Evolutionary conservation across 53 echinoderm and acorn worm genomes (phyloP).

Genomic region (Echinarachnius parma): DNA sequence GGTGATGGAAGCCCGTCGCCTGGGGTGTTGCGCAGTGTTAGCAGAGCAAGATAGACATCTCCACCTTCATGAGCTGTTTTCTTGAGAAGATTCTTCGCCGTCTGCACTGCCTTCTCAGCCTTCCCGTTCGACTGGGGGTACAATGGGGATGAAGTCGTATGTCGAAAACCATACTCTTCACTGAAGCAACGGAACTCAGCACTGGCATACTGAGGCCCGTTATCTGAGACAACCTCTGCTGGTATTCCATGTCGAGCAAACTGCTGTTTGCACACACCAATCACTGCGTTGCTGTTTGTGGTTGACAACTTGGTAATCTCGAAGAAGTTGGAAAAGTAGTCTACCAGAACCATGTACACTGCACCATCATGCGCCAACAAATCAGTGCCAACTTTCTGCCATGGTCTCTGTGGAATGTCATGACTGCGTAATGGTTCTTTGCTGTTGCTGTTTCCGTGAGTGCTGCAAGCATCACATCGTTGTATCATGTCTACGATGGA

Average conservation of each 20-base stretch:
- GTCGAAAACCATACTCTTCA: slow-evolving; percentile 39
- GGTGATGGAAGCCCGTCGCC: slow-evolving; percentile 12
- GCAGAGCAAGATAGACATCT: slow-evolving; percentile 40
- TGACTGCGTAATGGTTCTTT: slow-evolving; percentile 35
- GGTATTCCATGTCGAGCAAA: slow-evolving; percentile 61
- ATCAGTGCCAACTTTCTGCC: slow-evolving; percentile 50
- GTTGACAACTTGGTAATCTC: slow-evolving; percentile 46
- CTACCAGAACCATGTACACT: slow-evolving; percentile 42
- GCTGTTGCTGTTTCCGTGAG: slow-evolving; percentile 2
- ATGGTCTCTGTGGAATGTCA: slow-evolving; percentile 40
- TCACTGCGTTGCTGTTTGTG: slow-evolving; percentile 22
- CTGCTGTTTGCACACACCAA: slow-evolving; percentile 45
- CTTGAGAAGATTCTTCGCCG: slow-evolving; percentile 40
- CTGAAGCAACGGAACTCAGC: slow-evolving; percentile 41
- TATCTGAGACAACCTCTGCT: slow-evolving; percentile 37
- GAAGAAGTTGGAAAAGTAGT: slow-evolving; percentile 62
- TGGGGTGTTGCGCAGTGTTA: slow-evolving; percentile 47
- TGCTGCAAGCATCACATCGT: slow-evolving; percentile 29
- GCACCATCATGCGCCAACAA: slow-evolving; percentile 13
- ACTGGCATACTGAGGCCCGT: slow-evolving; percentile 44
- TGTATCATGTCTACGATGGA: slow-evolving; percentile 17
- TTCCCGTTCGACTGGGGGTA: slow-evolving; percentile 55
- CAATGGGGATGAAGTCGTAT: slow-evolving; percentile 39
- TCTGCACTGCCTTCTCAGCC: slow-evolving; percentile 54
- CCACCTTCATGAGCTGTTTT: slow-evolving; percentile 14